Evolutionary conservation across 2,113 vertebrate species (phyloP).

Genomic region (Eclectus roratus): DNA sequence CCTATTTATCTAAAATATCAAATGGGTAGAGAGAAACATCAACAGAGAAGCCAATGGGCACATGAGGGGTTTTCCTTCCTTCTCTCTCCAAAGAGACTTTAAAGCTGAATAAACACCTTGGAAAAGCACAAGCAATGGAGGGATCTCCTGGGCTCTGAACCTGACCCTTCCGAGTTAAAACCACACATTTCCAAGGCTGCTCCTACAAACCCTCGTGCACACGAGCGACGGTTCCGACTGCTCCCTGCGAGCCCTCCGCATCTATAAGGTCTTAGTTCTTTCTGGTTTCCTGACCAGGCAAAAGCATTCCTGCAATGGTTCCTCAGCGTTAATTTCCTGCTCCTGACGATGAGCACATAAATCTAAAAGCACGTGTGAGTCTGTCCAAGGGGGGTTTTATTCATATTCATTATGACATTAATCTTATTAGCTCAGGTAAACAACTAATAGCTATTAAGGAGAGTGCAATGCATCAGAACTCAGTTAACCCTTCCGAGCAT

Average conservation of each 20-base stretch:
- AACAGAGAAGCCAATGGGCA: conserved; percentile 33
- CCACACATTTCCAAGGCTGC: conserved; percentile 36
- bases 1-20: conserved; percentile 63
- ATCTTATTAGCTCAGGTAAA: conserved; percentile 56
- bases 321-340: neutral
- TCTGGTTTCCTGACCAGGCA: neutral
- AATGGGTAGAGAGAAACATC: conserved; percentile 11
- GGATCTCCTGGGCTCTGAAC: conserved; percentile 61
- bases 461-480: neutral
- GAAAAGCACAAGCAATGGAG: conserved; percentile 57
- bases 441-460: neutral
- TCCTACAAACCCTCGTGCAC: neutral
- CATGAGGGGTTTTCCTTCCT: conserved; percentile 40
- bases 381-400: neutral
- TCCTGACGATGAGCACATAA: neutral
- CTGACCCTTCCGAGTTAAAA: conserved; percentile 55
- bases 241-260: neutral
- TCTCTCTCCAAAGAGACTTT: conserved; percentile 45
- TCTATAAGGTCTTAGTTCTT: neutral
- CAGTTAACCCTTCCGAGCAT: neutral
- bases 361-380: conserved; percentile 4
- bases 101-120: conserved; percentile 68
- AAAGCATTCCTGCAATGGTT: neutral
- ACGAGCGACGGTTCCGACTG: neutral
- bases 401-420: neutral